phyloP scores from a whole-genome alignment of 1,140 invertebrate species.

The Drosophila repleta region DNA sequence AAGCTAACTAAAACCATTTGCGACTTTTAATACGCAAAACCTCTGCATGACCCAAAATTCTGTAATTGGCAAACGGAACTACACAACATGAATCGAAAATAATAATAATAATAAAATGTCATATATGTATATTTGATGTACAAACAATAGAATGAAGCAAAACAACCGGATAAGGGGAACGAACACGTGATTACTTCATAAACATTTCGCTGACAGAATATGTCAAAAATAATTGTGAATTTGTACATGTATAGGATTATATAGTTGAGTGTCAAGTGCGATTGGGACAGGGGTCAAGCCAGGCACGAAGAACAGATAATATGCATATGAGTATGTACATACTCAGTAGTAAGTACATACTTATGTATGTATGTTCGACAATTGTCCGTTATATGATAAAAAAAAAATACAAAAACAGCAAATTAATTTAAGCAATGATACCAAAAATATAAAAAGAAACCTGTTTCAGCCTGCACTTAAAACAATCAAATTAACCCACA shows the following conservation, averaged over 20 bases:
- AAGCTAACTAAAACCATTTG: background rate
- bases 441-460: constrained; percentile 33
- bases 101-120: background rate
- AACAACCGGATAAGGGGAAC: constrained; percentile 20
- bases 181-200: constrained; percentile 39
- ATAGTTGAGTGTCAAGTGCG: background rate
- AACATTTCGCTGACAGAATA: constrained; percentile 22
- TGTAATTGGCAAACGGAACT: background rate
- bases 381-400: constrained; percentile 21
- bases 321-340: too few species aligned
- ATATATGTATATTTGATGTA: too few species aligned
- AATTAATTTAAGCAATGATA: constrained; percentile 13
- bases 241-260: background rate
- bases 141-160: background rate
- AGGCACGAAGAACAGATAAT: too few species aligned
- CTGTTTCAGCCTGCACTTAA: constrained; percentile 37
- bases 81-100: background rate
- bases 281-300: constrained; percentile 1
- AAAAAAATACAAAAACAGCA: background rate
- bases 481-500: constrained; percentile 48
- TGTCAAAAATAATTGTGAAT: constrained; percentile 46
- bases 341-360: too few species aligned
- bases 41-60: background rate
- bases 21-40: background rate
- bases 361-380: background rate